Base-by-base conservation (phyloP, 2,888 invertebrate species). In the Exocentrus adspersus region DNA sequence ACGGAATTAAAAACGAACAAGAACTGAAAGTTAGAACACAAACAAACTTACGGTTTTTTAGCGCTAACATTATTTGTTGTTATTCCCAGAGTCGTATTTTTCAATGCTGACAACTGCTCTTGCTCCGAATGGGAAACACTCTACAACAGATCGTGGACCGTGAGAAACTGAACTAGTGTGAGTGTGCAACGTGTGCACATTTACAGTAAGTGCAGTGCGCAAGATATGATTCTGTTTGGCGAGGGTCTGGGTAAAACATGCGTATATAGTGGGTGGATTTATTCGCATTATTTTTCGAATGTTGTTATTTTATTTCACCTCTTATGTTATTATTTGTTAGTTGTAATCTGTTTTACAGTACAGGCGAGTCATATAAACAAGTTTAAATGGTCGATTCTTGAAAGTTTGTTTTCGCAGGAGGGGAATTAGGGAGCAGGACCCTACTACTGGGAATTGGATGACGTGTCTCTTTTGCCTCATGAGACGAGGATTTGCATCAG, bases 91-190 rank as follows among this genome's bases (percentile, higher is more conserved):
- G 7, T 5, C 3, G 4, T 7, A 7, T 24, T 41, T 53, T 21
- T 9, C 41, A 20, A 14, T 37, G 1, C 32, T 17, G 12, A 41
- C 41, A 17, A 3, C 14, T 20, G n/a, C 21, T 19, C n/a, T n/a
- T n/a, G n/a, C n/a, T n/a, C n/a, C n/a, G 12, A 53, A 7, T 24
- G 1, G n/a, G 37, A 2, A 37, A 5, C 37, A 37, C 37, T 37
- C 7, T 2, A 3, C 2, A 30, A 37, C 37, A 37, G n/a, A 37
- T n/a, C 37, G 19, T 37, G 46, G 58, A 65, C 59, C 62, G 62
- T 65, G 62, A 54, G 61, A 65, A 65, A 65, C 65, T 59, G 53
- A 53, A 9, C n/a, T 17, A 6, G 32, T 28, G 14, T n/a, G 19
- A 41, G 17, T 30, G n/a, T 46, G 30, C 30, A 57, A 19, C 48